Percentiles rank a stretch among this genome's conserved stretches.
Conservation (phyloP, 2,797 vertebrate genomes). For the Mormyrops attenuatus region DNA sequence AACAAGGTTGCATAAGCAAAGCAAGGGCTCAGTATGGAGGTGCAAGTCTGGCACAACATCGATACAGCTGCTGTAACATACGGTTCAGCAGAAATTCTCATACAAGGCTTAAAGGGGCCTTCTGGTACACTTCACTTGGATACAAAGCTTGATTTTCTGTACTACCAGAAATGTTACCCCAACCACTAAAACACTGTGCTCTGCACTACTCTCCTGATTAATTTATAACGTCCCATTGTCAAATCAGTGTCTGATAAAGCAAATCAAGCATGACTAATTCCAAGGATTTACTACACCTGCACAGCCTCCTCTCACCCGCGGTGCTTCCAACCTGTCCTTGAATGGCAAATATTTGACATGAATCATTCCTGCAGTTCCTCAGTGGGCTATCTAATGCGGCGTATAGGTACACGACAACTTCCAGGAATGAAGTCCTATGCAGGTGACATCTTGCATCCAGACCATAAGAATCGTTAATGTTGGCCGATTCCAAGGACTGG, state of each 20-base stretch:
- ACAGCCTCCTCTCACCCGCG: background rate
- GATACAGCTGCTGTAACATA: background rate
- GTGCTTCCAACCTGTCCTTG: background rate
- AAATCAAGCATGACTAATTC: background rate
- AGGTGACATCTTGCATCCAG: background rate
- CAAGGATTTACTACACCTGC: background rate
- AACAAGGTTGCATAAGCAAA: background rate
- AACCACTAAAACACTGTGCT: background rate
- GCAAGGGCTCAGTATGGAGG: background rate
- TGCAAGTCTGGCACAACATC: background rate
- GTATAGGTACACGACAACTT: background rate
- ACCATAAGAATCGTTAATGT: background rate
- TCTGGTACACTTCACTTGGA: background rate
- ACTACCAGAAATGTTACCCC: background rate
- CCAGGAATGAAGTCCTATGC: background rate
- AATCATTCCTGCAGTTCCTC: background rate
- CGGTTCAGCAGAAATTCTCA: background rate
- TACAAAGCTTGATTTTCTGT: background rate
- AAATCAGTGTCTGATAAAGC: background rate
- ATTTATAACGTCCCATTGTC: background rate
- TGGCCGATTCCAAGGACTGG: background rate
- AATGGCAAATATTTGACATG: background rate
- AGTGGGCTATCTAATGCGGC: background rate
- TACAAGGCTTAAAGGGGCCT: background rate
- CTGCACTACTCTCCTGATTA: background rate